Evolutionary conservation across 2,797 vertebrate genomes (phyloP).

Genomic region (Hemibagrus guttatus): DNA sequence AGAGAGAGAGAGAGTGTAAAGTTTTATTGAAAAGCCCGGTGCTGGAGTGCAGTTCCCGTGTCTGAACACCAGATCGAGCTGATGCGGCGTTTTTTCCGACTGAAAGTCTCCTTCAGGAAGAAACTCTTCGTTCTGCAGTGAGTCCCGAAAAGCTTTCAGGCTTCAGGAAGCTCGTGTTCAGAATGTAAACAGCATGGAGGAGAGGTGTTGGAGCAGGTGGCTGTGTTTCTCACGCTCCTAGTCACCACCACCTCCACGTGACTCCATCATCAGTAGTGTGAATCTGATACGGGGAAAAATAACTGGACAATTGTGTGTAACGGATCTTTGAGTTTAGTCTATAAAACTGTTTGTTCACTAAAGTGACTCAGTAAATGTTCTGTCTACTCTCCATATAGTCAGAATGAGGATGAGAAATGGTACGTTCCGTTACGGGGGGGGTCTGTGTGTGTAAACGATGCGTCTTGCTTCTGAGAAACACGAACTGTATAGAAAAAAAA

Average conservation of each 20-base stretch:
- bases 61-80: conserved; percentile 57
- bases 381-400: too few species aligned
- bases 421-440: too few species aligned
- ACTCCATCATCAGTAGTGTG: not conserved
- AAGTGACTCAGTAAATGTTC: too few species aligned
- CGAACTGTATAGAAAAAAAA: too few species aligned
- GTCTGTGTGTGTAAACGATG: too few species aligned
- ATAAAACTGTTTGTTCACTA: too few species aligned
- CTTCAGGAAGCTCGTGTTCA: not conserved
- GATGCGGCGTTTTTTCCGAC: conserved; percentile 37
- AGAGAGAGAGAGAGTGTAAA: not conserved
- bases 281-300: not conserved
- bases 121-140: not conserved
- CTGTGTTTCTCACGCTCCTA: not conserved
- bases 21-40: not conserved
- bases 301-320: not conserved
- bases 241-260: not conserved
- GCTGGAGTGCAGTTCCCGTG: conserved; percentile 30
- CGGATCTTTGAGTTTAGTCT: too few species aligned
- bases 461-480: too few species aligned
- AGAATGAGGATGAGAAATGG: too few species aligned
- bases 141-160: conserved; percentile 3
- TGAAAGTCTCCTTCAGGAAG: not conserved
- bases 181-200: not conserved
- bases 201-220: not conserved